Evolutionary conservation across 2,113 vertebrate species (phyloP), one percentile per base, ranked within the genome.

Genomic region (Tetrao urogallus): DNA sequence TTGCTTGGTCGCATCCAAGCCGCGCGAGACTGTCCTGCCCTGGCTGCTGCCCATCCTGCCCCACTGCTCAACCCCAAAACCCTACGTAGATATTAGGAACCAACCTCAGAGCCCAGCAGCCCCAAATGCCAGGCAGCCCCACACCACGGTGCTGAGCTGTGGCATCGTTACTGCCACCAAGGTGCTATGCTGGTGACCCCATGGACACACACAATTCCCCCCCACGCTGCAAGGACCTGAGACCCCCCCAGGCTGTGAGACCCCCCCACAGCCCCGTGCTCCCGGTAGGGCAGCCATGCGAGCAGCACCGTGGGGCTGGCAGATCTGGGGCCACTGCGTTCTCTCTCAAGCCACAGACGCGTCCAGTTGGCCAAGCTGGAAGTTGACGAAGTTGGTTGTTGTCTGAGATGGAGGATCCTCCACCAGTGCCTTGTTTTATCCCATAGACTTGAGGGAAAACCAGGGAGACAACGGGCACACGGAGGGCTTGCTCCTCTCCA

Each of bases 81-180:
- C 75, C 73, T 71, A 14, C 5, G 18, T 64, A 95, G 89, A 88
- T 67, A 83, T 77, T 82, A 95, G 79, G 48, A 94, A 57, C 20
- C 80, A 77, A 36, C 82, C 48, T 15, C 43, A 73, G 45, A 5
- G 25, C 50, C 10, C 3, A 85, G 67, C 67, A 57, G 21, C 27
- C 77, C 47, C 82, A 57, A 32, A 38, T 12, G 43, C 71, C 1
- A 1, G 36, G 36, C 82, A 80, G 78, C 20, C 58, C 65, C 45
- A 34, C 34, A 8, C 2, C 34, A n/a, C 1, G 16, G 82, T 5
- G 5, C 82, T 38, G 42, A 85, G 47, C 47, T 87, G 75, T 75
- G 60, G 72, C 25, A 4, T 3, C 24, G 67, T 28, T 21, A 19
- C 20, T 15, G 48, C 69, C 38, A 54, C 18, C 38, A 52, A 45